A percentile compares a stretch with the other conserved stretches of the same genome.
Conservation (phyloP, 2,888 invertebrate genomes). For the Willowsia nigromaculata region DNA sequence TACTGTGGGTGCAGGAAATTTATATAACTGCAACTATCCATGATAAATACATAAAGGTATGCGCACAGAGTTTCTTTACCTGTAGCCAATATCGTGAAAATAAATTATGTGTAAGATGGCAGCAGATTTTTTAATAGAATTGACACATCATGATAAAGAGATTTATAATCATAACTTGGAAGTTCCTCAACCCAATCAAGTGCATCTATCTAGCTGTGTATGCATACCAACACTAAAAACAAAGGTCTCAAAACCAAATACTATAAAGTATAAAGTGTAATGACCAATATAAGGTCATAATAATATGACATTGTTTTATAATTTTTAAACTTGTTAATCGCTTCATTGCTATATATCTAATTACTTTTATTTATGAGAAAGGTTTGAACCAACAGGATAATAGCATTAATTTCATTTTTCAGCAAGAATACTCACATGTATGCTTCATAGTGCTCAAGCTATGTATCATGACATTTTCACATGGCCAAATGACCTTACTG, state of each 20-base stretch:
- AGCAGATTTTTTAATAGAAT: constrained; percentile 2
- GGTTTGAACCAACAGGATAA: neutral
- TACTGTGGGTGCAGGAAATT: constrained; percentile 42
- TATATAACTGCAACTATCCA: neutral
- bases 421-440: no score
- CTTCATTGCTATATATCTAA: neutral
- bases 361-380: constrained; percentile 6
- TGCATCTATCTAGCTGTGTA: neutral
- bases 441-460: no score
- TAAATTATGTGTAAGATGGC: constrained; percentile 23
- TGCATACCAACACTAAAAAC: no score
- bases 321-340: constrained; percentile 4
- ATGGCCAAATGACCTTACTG: neutral
- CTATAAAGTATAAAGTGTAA: neutral
- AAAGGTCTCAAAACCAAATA: no score
- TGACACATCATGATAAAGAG: neutral
- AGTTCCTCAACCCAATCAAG: neutral
- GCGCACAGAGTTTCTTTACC: neutral
- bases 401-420: neutral
- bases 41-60: neutral
- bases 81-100: neutral
- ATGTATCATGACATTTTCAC: neutral
- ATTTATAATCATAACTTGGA: neutral
- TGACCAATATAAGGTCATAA: neutral
- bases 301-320: neutral